These are phyloP conservation scores for Cephus spinipes DNA, from an alignment of 2,888 invertebrate genomes.

Conservation along the genomic window DNA sequence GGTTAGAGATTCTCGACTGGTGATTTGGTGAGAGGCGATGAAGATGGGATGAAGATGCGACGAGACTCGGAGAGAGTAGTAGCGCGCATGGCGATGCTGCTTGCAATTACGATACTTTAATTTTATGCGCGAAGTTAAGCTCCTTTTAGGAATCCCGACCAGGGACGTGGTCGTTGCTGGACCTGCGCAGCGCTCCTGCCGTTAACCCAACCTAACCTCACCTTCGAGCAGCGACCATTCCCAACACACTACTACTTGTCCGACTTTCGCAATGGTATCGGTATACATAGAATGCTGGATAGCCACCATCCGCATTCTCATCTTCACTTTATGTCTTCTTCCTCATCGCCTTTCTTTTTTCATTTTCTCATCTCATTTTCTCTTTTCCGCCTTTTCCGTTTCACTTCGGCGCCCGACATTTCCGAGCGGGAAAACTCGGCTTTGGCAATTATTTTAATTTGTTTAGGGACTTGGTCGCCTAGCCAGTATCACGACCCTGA, in stretches of 20 bases:
- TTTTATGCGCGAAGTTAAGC: conserved; percentile 65
- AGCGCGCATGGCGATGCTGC: conserved; percentile 39
- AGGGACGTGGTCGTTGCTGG: conserved; percentile 42
- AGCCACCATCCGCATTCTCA: neutral
- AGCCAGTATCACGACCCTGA: neutral
- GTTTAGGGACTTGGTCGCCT: conserved; percentile 1
- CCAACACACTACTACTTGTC: neutral
- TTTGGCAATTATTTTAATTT: conserved; percentile 12
- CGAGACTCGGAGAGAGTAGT: conserved; percentile 20
- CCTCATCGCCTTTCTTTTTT: neutral
- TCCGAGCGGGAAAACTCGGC: neutral
- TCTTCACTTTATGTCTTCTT: conserved; percentile 3
- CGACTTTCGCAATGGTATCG: neutral
- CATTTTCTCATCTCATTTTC: conserved; percentile 7
- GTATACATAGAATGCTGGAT: conserved; percentile 2
- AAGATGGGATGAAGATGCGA: conserved; percentile 13
- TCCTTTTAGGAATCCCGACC: conserved; percentile 57
- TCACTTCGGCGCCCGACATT: neutral
- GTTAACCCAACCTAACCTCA: neutral
- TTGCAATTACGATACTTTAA: conserved; percentile 64
- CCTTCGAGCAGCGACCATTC: neutral
- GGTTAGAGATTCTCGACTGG: conserved; percentile 17
- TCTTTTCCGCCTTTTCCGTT: conserved; percentile 8
- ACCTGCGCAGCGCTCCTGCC: conserved; percentile 7
- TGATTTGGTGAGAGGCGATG: conserved; percentile 20